Evolutionary conservation across 2,888 invertebrate genomes (phyloP).

Genomic region (Philonicus albiceps): DNA sequence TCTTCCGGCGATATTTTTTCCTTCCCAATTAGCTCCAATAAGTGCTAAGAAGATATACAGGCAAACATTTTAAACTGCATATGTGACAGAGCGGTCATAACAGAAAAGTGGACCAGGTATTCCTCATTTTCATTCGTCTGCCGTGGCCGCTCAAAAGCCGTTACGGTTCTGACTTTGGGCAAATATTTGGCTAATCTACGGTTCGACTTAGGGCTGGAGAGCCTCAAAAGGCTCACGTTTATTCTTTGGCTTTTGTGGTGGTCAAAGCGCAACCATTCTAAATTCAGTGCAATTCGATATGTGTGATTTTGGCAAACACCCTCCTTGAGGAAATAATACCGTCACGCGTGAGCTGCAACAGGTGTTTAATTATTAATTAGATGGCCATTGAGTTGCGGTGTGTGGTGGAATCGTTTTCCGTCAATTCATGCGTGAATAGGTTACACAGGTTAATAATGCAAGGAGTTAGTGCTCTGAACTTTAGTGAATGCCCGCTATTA

Average conservation of each 20-base stretch:
- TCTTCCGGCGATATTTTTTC: not conserved
- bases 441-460: not conserved
- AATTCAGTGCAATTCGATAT: not conserved
- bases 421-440: not conserved
- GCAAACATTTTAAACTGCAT: not conserved
- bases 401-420: not conserved
- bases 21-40: slow-evolving; percentile 1
- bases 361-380: not conserved
- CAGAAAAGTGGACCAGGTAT: not conserved
- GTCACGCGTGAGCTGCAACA: not conserved
- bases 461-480: not conserved
- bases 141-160: not conserved
- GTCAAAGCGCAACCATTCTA: not conserved
- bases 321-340: not conserved
- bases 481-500: not conserved
- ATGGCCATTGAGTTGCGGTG: not conserved
- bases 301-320: not conserved
- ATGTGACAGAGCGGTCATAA: not conserved
- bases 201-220: not conserved
- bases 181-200: not conserved
- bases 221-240: not conserved
- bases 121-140: not conserved
- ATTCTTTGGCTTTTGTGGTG: not conserved
- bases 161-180: not conserved
- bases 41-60: not conserved